These are phyloP conservation scores for Muscicapa adusta DNA, from an alignment of 2,113 vertebrate genomes.

Conservation along the genomic window DNA sequence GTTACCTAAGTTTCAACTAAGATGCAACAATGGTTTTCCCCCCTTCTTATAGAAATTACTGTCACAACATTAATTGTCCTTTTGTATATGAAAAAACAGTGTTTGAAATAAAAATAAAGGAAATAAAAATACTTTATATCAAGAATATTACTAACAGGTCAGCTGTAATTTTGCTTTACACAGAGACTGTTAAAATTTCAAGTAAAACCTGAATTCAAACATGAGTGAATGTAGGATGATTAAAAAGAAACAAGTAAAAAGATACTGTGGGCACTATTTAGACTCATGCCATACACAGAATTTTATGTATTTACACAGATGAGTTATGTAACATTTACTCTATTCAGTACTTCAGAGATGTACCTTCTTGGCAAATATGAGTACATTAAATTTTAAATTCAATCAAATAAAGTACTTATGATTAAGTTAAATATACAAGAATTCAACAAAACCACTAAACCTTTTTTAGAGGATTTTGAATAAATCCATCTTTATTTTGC, in stretches of 20 bases:
- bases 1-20: neutral
- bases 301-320: neutral
- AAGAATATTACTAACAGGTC: neutral
- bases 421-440: neutral
- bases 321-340: neutral
- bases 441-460: neutral
- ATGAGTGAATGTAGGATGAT: neutral
- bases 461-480: neutral
- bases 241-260: neutral
- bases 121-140: neutral
- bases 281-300: neutral
- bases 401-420: neutral
- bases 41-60: neutral
- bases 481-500: neutral
- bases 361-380: neutral
- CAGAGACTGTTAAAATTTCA: neutral
- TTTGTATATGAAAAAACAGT: neutral
- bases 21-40: neutral
- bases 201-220: neutral
- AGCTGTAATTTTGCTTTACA: neutral
- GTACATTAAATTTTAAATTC: neutral
- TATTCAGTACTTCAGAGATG: neutral
- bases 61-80: conserved; percentile 9
- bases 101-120: neutral
- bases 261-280: neutral